Base-by-base conservation (phyloP, 2,797 vertebrate genomes). In the Typhlichthys subterraneus region DNA sequence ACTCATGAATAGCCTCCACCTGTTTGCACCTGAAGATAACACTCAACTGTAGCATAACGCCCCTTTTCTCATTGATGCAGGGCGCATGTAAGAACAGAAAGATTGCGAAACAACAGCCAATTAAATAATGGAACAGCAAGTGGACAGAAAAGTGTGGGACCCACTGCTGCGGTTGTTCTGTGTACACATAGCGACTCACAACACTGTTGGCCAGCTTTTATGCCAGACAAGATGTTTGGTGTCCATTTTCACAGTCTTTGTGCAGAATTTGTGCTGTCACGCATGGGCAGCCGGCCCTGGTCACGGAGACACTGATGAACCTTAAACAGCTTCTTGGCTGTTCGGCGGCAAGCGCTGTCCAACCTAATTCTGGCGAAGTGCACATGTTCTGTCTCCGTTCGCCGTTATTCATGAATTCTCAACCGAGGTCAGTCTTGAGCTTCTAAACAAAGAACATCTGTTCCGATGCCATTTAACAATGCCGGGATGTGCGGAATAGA, bases 271-370 rank as follows among this genome's bases (percentile, higher is more conserved):
- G 70, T 19, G 57, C 38, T 54, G 61, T 80, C 73, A 78, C 72
- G 67, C 61, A 3, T 65, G 56, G 51, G 55, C 58, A 80, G 67
- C 77, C 69, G 65, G 63, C 72, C 67, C 50, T 70, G 50, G 63
- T 76, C 63, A 72, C 80, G 73, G 79, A 85, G 78, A 59, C 57
- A 53, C 52, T 1, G 15, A 68, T 53, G 61, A 72, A 77, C 59
- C 69, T 72, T 75, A 65, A 69, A 17, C 70, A 56, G 71, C 73
- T 76, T 72, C 67, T 65, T 72, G 69, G 76, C 77, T 57, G 72
- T 3, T 49, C 51, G 76, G 65, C 75, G 80, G 69, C 80, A 59
- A 54, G 47, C 65, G 13, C 50, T 63, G 74, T 73, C 12, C 19
- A 60, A 64, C 71, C 70, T 68, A 70, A 70, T 81, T 73, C 69